phyloP scores from a whole-genome alignment of 2,797 vertebrate genomes.

The Loris lydekkerianus region DNA sequence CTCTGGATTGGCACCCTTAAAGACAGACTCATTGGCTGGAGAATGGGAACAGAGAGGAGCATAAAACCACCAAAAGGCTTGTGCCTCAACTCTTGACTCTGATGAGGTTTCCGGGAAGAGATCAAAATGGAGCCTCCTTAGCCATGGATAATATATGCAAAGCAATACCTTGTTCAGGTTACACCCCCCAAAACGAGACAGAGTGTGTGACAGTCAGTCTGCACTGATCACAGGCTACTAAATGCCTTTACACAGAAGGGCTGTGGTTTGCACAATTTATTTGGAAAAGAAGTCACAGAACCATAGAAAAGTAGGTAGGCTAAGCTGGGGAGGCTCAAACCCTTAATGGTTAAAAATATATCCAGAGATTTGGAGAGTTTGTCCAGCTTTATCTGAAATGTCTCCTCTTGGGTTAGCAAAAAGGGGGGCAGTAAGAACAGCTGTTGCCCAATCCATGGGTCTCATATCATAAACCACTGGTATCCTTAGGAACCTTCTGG shows the following conservation, averaged over 20 bases:
- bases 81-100: constrained; percentile 76
- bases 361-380: constrained; percentile 57
- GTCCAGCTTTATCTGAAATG: constrained; percentile 70
- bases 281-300: constrained; percentile 63
- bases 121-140: constrained; percentile 58
- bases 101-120: constrained; percentile 60
- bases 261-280: constrained; percentile 89
- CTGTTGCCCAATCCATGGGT: constrained; percentile 56
- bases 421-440: constrained; percentile 13
- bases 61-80: constrained; percentile 83
- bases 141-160: constrained; percentile 70
- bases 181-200: constrained; percentile 62
- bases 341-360: background rate
- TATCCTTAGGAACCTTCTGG: constrained; percentile 38
- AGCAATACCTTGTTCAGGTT: constrained; percentile 79
- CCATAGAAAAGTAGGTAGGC: constrained; percentile 29
- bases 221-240: constrained; percentile 82
- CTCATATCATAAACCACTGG: constrained; percentile 49
- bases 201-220: constrained; percentile 87
- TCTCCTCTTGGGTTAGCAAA: constrained; percentile 69
- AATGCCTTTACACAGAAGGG: constrained; percentile 88
- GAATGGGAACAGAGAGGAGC: constrained; percentile 82
- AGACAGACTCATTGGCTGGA: constrained; percentile 83
- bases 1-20: constrained; percentile 71
- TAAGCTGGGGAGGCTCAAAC: constrained; percentile 45